A percentile compares a stretch with the other conserved stretches of the same genome.
Conservation (phyloP, 2,113 vertebrate genomes). For the Anolis carolinensis region DNA sequence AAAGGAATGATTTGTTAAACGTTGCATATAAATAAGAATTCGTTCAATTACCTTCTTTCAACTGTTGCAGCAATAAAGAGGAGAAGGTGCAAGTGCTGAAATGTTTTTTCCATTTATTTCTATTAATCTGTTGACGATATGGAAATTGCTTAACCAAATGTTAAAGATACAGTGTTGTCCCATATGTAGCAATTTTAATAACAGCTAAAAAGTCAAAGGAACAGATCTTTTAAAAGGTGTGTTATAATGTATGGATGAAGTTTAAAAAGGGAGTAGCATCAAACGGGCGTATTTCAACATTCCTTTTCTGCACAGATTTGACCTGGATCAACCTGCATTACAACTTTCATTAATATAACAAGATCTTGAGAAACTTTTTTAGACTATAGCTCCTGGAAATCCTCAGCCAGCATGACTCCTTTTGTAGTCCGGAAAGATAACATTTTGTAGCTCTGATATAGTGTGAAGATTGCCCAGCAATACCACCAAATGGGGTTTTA, state of each 20-base stretch:
- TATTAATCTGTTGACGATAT: background rate
- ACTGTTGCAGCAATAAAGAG: background rate
- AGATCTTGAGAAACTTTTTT: background rate
- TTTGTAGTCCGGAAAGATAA: background rate
- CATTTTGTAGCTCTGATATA: background rate
- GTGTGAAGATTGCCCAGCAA: background rate
- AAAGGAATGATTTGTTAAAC: background rate
- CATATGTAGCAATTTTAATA: background rate
- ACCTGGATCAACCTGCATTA: background rate
- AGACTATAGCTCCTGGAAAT: too few species aligned
- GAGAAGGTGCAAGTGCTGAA: background rate
- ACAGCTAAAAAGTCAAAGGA: background rate
- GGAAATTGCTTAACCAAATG: background rate
- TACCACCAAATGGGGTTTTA: background rate
- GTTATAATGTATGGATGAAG: too few species aligned
- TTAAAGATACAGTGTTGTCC: background rate
- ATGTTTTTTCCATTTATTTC: background rate
- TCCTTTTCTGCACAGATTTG: background rate
- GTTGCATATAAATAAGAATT: background rate
- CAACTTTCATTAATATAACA: background rate
- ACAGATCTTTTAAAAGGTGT: background rate
- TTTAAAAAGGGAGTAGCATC: background rate
- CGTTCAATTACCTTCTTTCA: background rate
- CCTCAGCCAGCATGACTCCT: too few species aligned
- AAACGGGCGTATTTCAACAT: background rate